Evolutionary conservation across 1,140 invertebrate genomes (phyloP).

Genomic region (Mizuhopecten yessoensis): DNA sequence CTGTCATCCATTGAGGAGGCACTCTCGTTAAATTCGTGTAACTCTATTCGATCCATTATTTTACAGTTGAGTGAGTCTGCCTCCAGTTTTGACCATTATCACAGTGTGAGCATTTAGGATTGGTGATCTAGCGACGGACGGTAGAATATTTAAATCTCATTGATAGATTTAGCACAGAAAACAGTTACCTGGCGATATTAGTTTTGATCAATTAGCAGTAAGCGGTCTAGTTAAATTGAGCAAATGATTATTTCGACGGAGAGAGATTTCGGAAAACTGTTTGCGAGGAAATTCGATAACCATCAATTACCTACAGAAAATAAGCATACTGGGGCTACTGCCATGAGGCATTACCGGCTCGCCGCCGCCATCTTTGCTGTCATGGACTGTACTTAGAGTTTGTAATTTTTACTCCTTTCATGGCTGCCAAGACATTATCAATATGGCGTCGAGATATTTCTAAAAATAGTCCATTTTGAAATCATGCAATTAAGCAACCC

Average conservation of each 20-base stretch:
- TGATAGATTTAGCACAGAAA: background rate
- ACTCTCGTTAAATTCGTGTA: background rate
- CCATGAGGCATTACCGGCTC: background rate
- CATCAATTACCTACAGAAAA: background rate
- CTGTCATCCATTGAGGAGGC: background rate
- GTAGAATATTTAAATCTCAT: background rate
- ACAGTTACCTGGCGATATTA: background rate
- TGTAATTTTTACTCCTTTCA: too few species aligned
- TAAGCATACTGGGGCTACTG: background rate
- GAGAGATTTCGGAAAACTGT: constrained; percentile 16
- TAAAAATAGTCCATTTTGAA: too few species aligned
- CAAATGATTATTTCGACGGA: background rate
- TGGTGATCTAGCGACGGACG: background rate
- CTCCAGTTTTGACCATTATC: background rate
- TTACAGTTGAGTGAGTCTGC: background rate
- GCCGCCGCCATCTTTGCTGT: background rate
- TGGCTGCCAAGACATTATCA: too few species aligned
- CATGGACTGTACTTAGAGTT: too few species aligned
- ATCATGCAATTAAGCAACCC: too few species aligned
- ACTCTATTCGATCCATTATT: background rate
- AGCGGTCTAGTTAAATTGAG: constrained; percentile 20
- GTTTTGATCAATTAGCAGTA: background rate
- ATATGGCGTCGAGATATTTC: too few species aligned
- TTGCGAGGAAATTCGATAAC: constrained; percentile 8
- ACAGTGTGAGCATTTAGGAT: background rate